Conservation (phyloP, 23 tunicate species). For the Ciona savignyi region DNA sequence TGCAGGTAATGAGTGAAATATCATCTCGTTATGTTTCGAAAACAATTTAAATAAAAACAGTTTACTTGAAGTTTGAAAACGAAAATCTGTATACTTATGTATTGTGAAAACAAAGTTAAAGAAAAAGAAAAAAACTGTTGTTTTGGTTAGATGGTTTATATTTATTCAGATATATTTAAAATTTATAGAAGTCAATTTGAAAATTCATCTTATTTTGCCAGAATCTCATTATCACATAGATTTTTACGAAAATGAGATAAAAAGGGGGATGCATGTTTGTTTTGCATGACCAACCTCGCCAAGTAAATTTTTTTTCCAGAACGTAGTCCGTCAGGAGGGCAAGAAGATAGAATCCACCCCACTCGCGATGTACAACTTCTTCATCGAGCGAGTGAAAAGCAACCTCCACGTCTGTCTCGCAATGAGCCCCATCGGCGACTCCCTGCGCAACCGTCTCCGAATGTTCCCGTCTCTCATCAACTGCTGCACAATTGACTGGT, state of each 20-base stretch:
- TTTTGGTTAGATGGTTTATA: too few species aligned
- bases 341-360: conserved; percentile 91
- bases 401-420: conserved; percentile 93
- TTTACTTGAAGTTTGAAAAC: too few species aligned
- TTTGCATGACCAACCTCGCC: too few species aligned
- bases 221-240: too few species aligned
- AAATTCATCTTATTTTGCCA: too few species aligned
- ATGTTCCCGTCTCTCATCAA: conserved; percentile 95
- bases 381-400: conserved; percentile 92
- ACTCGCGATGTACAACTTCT: conserved; percentile 89
- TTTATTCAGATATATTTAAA: too few species aligned
- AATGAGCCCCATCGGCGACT: conserved; percentile 95
- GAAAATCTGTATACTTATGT: background rate
- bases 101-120: background rate
- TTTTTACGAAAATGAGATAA: too few species aligned
- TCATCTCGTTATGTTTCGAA: background rate
- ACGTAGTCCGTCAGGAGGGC: conserved; percentile 68
- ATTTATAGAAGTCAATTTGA: too few species aligned
- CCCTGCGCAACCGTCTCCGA: conserved; percentile 84
- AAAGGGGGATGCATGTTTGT: too few species aligned
- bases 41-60: too few species aligned
- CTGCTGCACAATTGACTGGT: conserved; percentile 99
- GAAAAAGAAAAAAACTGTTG: background rate
- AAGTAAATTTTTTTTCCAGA: conserved; percentile 23
- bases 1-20: conserved; percentile 42